phyloP scores from a whole-genome alignment of 2,113 vertebrate species.

The Entelurus aequoreus region DNA sequence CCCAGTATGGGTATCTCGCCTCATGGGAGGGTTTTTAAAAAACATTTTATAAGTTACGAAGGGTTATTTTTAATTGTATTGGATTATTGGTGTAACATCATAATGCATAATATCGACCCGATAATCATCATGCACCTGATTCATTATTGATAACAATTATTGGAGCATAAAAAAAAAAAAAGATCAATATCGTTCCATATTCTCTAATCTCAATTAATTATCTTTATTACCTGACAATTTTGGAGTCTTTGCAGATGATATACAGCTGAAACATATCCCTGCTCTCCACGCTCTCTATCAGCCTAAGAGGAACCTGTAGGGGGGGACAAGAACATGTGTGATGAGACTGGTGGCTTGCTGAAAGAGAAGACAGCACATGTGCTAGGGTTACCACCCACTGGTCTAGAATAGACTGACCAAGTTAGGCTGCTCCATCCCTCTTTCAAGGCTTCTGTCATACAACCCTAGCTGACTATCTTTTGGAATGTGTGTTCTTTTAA shows the following conservation, averaged over 20 bases:
- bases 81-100: too few relatives aligned
- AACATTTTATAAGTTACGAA: too few relatives aligned
- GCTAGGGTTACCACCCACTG: conserved; percentile 31
- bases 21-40: too few relatives aligned
- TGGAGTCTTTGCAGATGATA: conserved; percentile 98
- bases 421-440: conserved; percentile 2
- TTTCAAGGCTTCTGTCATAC: neutral
- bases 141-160: neutral
- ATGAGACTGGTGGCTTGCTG: conserved; percentile 5
- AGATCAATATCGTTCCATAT: neutral
- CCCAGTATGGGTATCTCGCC: too few relatives aligned
- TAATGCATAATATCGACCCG: too few relatives aligned
- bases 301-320: conserved; percentile 91
- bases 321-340: conserved; percentile 40
- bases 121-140: too few relatives aligned
- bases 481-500: neutral
- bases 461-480: neutral
- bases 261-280: conserved; percentile 99
- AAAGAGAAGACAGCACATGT: conserved; percentile 21
- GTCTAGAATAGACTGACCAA: conserved; percentile 26
- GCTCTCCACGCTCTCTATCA: conserved; percentile 95
- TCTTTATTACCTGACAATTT: conserved; percentile 87
- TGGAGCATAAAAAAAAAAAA: neutral
- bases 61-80: too few relatives aligned
- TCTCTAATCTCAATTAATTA: neutral